Base-by-base conservation (phyloP, 2,888 invertebrate species). In the Agrochola circellaris region DNA sequence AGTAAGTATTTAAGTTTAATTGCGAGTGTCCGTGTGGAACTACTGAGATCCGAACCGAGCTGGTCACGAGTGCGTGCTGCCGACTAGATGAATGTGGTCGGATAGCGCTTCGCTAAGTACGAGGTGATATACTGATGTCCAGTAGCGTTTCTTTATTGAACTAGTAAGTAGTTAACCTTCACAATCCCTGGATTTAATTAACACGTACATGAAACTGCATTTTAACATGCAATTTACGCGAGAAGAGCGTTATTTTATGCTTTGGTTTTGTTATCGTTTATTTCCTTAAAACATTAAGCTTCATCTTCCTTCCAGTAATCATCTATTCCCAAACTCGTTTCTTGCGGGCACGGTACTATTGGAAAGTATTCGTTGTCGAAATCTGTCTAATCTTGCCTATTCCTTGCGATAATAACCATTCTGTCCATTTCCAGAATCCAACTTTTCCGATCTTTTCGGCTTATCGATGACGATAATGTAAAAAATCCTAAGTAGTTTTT, bases 1-100 rank as follows among this genome's bases (percentile, higher is more conserved):
- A 58, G 66, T 60, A 45, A 45, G 34, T 61, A 61, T 85, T 81
- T 72, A 81, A 82, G 73, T 83, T 82, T 71, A 83, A 83, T 86
- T 60, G 78, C 77, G 68, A 54, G 77, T 66, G 73, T 42, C 48
- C 30, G 15, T n/a, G 74, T 62, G 62, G n/a, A 61, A 51, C 58
- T 61, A 7, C 9, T 54, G 64, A 17, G 77, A 26, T 61, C 34
- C 51, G 34, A 15, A 45, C n/a, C 13, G 72, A n/a, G 54, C 54
- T 8, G 17, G 64, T 7, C 30, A 23, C 56, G 62, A 73, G 70
- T 69, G 78, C 86, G 86, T 74, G 82, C 60, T 51, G 15, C 71
- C 38, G 61, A 20, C 56, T 34, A 73, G 83, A 83, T 83, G 74
- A 78, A 83, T 83, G 83, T 54, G 56, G 26, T 6, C 66, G 64